Evolutionary conservation across 2,113 vertebrate species (phyloP), one percentile per base, ranked within the genome.

Genomic region (Alexandromys fortis): DNA sequence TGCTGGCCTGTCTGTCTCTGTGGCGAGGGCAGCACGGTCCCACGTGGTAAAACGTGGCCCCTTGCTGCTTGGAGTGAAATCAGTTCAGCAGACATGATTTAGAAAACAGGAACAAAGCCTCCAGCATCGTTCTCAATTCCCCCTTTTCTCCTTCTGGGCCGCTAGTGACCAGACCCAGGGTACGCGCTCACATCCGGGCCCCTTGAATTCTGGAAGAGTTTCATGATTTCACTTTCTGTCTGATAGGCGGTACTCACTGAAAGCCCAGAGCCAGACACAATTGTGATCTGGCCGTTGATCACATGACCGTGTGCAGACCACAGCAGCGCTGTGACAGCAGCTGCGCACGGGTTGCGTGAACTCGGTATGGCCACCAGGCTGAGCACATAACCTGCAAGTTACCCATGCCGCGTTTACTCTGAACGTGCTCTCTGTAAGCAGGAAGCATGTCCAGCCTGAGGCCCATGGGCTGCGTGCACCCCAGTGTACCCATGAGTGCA

Each of bases 191-290:
- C 61, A 33, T 16, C 22, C 49, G 0, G 3, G 22, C 67, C 65
- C 67, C 13, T 6, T 11, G 45, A 70, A 73, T 72, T 12, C 28
- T 33, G 45, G 78, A 55, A 55, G 49, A n/a, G 19, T 16, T 73
- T 28, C 78, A 47, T 4, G 14, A n/a, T 93, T 75, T 55, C 85
- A 65, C 68, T 68, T 93, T 87, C 26, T 73, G 68, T 63, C 82
- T 86, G 42, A 28, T 82, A 91, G 45, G 67, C 61, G 68, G 11
- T 22, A 45, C 55, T 89, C 65, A 73, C 26, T 42, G 72, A 89
- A 45, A 77, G 77, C 55, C 90, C 73, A 85, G 89, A 83, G 86
- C 91, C 82, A 90, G 72, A 78, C 45, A 93, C 86, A 89, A 91
- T 65, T 63, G 73, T 78, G 83, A 94, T 86, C 89, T 83, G 91